phyloP scores from a whole-genome alignment of 2,797 vertebrate species.

The Heteromormyrus szaboi region DNA sequence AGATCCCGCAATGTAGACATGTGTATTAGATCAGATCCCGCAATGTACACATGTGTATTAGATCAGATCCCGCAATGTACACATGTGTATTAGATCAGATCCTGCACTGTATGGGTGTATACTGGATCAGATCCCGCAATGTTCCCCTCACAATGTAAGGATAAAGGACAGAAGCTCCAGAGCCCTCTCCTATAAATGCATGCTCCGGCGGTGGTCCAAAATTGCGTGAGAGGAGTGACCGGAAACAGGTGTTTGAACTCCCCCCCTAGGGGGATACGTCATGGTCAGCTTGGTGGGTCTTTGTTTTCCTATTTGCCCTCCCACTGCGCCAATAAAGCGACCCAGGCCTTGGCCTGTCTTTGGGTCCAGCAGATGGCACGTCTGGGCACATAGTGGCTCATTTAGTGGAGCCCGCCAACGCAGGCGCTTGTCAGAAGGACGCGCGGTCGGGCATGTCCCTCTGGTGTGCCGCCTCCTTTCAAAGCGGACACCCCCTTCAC shows the following conservation, averaged over 20 bases:
- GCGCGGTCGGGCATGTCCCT: slow-evolving; percentile 55
- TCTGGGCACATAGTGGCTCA: slow-evolving; percentile 26
- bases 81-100: not conserved
- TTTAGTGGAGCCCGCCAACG: slow-evolving; percentile 42
- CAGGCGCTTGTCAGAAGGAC: slow-evolving; percentile 52
- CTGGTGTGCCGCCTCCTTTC: slow-evolving; percentile 33
- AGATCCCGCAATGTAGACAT: not conserved
- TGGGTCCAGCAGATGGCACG: slow-evolving; percentile 58
- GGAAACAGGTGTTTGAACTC: slow-evolving; percentile 43
- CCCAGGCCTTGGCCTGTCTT: slow-evolving; percentile 43
- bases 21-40: not conserved
- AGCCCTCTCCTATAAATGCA: slow-evolving; percentile 42
- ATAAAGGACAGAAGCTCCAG: slow-evolving; percentile 38
- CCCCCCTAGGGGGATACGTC: not conserved
- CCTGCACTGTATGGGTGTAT: not conserved
- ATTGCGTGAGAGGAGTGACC: slow-evolving; percentile 34
- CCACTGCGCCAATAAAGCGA: not conserved
- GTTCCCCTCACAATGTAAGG: slow-evolving; percentile 42
- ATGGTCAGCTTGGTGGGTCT: not conserved
- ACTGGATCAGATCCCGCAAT: slow-evolving; percentile 16
- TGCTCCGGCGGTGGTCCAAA: slow-evolving; percentile 33
- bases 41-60: slow-evolving; percentile 28
- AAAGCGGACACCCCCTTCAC: not conserved
- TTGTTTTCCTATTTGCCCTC: not conserved
- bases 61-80: not conserved